phyloP scores from a whole-genome alignment of 2,797 vertebrate genomes.

The Petrocephalus schoutedeni region DNA sequence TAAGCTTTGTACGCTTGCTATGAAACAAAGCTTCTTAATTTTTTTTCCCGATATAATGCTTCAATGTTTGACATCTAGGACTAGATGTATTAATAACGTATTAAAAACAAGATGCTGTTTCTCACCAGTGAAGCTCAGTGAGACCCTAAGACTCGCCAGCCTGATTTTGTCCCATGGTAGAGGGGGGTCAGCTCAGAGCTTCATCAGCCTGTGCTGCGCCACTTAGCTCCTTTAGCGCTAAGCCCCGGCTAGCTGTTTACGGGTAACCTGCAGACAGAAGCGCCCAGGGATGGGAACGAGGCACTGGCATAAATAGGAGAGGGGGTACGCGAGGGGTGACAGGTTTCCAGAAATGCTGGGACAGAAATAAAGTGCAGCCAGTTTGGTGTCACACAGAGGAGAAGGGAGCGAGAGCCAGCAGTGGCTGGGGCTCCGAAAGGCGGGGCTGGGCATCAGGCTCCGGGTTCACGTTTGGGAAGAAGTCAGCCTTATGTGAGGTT shows the following conservation, averaged over 20 bases:
- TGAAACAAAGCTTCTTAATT: not conserved
- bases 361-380: not conserved
- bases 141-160: not conserved
- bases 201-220: not conserved
- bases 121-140: not conserved
- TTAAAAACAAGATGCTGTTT: not conserved
- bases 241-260: not conserved
- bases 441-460: not conserved
- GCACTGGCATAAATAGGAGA: not conserved
- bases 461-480: not conserved
- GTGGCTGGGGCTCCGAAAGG: not conserved
- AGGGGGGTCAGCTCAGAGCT: not conserved
- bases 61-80: not conserved
- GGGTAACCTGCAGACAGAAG: not conserved
- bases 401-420: not conserved
- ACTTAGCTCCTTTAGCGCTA: not conserved
- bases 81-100: not conserved
- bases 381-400: not conserved
- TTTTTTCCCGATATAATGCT: not conserved
- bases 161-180: not conserved
- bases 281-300: not conserved
- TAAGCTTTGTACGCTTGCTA: not conserved
- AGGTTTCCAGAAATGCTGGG: not conserved
- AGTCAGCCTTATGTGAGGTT: not conserved
- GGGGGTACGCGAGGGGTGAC: not conserved